Evolutionary conservation across 2,888 invertebrate genomes (phyloP), one percentile per base, ranked within the genome.

Genomic region (Sceliomorpha sp.): DNA sequence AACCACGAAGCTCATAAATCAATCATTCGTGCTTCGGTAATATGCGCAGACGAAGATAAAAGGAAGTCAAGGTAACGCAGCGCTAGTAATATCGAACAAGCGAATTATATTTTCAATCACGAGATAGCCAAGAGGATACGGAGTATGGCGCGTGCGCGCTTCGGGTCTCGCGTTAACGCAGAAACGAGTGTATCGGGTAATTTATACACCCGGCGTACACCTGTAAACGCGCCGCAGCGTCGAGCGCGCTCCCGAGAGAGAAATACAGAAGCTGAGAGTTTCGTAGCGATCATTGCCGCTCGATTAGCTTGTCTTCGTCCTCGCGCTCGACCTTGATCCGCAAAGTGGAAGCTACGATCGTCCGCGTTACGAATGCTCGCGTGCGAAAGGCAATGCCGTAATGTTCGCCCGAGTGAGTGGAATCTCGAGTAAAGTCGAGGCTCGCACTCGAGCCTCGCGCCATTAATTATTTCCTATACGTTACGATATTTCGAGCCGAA

Each of bases 201-300:
- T 58, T 58, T 44, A 34, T 58, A 58, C 45, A 24, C 40, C 55
- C 31, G 15, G 40, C 40, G 32, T 45, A 55, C 66, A 58, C 36
- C 60, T 60, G 48, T 53, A 50, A 55, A 47, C 34, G 31, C 59
- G 59, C n/a, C n/a, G n/a, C n/a, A n/a, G n/a, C n/a, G n/a, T n/a
- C n/a, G n/a, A n/a, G n/a, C n/a, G n/a, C n/a, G n/a, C n/a, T n/a
- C n/a, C n/a, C n/a, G n/a, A n/a, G n/a, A 40, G 42, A 48, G 24
- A 42, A 55, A 45, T 64, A 67, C 71, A 67, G 67, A 47, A 68
- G 71, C 67, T 27, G 29, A 40, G 27, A 40, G 27, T 50, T 59
- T 67, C 45, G 55, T 51, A 63, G 63, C 53, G 70, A 74, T 74
- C 70, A 72, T 62, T 72, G 68, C 70, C 70, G 64, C 74, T 70